These are phyloP conservation scores for Aphrocallistes beatrix DNA, from an alignment of 37 sponge, comb jelly and placozoan genomes.

Conservation along the genomic window DNA sequence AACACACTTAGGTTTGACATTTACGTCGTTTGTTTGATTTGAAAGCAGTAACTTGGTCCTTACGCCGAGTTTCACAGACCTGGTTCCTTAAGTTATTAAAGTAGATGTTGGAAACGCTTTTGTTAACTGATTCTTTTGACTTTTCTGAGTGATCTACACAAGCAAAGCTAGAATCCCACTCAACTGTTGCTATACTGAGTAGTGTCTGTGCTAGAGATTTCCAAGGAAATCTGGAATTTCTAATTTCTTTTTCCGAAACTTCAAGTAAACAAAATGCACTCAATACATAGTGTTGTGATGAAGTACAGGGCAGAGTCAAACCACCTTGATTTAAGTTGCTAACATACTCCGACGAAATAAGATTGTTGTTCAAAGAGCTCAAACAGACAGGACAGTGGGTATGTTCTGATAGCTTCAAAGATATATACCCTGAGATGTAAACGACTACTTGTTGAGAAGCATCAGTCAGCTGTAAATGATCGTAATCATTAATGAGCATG, in stretches of 20 bases:
- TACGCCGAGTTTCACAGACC: too few relatives aligned
- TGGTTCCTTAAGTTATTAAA: constrained; percentile 10
- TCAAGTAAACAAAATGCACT: neutral
- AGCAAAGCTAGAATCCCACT: constrained; percentile 1
- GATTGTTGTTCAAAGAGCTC: neutral
- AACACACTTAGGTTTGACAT: too few relatives aligned
- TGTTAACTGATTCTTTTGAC: neutral
- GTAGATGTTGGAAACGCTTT: neutral
- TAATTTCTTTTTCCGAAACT: constrained; percentile 11
- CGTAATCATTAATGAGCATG: neutral
- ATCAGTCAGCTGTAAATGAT: neutral
- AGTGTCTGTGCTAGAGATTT: neutral
- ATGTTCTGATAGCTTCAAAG: neutral
- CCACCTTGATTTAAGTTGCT: neutral
- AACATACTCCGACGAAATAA: neutral
- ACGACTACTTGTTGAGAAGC: neutral
- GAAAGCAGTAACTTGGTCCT: too few relatives aligned
- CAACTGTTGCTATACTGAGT: constrained; percentile 13
- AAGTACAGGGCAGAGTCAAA: constrained; percentile 20
- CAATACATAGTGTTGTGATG: neutral
- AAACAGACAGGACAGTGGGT: neutral
- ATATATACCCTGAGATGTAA: neutral
- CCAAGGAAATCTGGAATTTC: neutral
- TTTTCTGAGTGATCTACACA: neutral
- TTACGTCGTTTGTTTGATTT: too few relatives aligned